Conservation (phyloP, 2,888 invertebrate species). For the Drosophila stalkeri region DNA sequence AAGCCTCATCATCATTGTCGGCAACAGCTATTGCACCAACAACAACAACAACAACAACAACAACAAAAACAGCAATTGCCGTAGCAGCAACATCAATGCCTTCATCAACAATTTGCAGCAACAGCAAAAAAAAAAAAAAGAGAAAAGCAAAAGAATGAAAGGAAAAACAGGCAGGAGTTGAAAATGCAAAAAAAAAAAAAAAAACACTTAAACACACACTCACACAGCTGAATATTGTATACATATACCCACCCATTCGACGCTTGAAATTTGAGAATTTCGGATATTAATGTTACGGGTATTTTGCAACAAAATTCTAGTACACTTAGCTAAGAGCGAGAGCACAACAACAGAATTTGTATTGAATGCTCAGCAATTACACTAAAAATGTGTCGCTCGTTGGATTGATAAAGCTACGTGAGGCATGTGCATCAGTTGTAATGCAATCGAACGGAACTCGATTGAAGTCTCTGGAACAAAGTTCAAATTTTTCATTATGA, state of each 20-base stretch:
- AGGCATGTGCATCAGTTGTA: background rate
- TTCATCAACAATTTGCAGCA: conserved; percentile 78
- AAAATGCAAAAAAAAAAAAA: conserved; percentile 54
- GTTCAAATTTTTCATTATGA: too few species aligned
- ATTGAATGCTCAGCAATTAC: conserved; percentile 13
- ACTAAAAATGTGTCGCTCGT: conserved; percentile 13
- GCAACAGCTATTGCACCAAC: conserved; percentile 54
- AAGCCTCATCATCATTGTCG: conserved; percentile 69
- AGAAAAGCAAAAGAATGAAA: conserved; percentile 44
- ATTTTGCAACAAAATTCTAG: conserved; percentile 62
- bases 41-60: conserved; percentile 11
- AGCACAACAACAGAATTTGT: conserved; percentile 10
- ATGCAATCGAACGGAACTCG: background rate
- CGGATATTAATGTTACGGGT: conserved; percentile 66
- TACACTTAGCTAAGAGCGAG: conserved; percentile 12
- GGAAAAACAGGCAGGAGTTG: conserved; percentile 52
- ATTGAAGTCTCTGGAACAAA: too few species aligned
- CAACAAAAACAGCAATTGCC: conserved; percentile 28
- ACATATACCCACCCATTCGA: conserved; percentile 3
- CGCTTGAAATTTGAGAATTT: conserved; percentile 44
- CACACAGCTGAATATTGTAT: conserved; percentile 6
- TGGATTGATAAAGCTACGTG: conserved; percentile 1
- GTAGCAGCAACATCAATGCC: conserved; percentile 55
- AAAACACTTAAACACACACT: conserved; percentile 41
- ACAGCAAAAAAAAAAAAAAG: conserved; percentile 58